Evolutionary conservation across 1,140 invertebrate genomes (phyloP).

Genomic region (Nasonia giraulti): DNA sequence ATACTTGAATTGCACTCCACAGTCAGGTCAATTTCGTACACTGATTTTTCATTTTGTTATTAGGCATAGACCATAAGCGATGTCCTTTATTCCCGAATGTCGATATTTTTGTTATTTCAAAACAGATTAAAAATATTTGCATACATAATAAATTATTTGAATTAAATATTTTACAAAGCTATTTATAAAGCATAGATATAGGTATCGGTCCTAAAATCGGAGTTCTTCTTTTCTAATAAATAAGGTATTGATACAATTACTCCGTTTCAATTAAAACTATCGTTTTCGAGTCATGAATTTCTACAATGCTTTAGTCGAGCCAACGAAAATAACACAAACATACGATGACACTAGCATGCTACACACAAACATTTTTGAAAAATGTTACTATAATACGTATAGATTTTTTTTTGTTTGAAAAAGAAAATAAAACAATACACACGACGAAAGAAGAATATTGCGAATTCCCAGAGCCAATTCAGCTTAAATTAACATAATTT

Average conservation of each 20-base stretch:
- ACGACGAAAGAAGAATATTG: not conserved
- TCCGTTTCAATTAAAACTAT: not conserved
- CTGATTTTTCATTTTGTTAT: constrained; percentile 1
- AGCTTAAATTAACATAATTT: constrained; percentile 11
- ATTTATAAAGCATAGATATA: not conserved
- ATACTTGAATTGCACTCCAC: constrained; percentile 45
- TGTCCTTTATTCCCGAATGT: not conserved
- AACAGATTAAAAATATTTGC: not conserved
- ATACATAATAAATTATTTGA: not conserved
- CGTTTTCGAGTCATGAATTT: not conserved
- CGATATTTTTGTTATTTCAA: not conserved
- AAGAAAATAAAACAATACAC: not conserved
- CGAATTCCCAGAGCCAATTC: not conserved
- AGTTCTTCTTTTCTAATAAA: not conserved
- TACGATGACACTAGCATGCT: not conserved
- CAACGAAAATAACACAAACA: constrained; percentile 9
- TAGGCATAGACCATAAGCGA: constrained; percentile 23
- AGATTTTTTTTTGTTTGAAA: constrained; percentile 9
- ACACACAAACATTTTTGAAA: not conserved
- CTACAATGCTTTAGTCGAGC: constrained; percentile 12
- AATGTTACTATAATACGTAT: not conserved
- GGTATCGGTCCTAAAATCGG: not conserved
- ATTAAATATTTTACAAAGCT: not conserved
- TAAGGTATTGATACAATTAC: not conserved
- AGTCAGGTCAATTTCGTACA: constrained; percentile 13